Evolutionary conservation across 1,140 invertebrate species (phyloP).

Genomic region (Diuraphis noxia): DNA sequence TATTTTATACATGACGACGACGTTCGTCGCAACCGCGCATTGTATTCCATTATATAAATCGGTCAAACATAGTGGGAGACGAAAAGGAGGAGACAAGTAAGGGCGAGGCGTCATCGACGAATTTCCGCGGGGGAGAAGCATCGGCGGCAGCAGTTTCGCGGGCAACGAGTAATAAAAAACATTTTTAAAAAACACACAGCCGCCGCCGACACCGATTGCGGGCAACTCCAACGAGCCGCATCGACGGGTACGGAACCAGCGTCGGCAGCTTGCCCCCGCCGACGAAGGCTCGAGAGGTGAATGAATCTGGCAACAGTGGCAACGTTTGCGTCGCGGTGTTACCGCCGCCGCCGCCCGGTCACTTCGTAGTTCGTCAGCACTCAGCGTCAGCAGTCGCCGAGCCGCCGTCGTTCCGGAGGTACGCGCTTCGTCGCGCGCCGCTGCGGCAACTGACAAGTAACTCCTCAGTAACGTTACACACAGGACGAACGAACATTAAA

Average conservation of each 20-base stretch:
- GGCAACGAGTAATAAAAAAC: slow-evolving; percentile 6
- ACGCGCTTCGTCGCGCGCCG: not conserved
- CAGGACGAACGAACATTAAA: not conserved
- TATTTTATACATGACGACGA: slow-evolving; percentile 2
- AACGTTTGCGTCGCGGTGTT: slow-evolving; percentile 7
- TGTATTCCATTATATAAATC: slow-evolving; percentile 30
- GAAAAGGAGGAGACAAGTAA: slow-evolving; percentile 4
- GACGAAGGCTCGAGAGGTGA: not conserved
- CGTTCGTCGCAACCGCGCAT: not conserved
- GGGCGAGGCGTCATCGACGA: not conserved
- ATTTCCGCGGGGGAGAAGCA: slow-evolving; percentile 21
- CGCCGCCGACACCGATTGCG: not conserved
- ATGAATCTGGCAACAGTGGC: slow-evolving; percentile 50
- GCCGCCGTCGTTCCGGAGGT: not conserved
- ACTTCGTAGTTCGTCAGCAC: too few species aligned
- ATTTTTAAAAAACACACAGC: not conserved
- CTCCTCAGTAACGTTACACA: not conserved
- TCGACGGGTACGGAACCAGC: slow-evolving; percentile 42
- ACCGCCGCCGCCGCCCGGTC: not conserved
- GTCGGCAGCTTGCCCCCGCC: slow-evolving; percentile 22
- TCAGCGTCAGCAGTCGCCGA: not conserved
- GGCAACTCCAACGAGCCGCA: slow-evolving; percentile 31
- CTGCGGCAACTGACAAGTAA: not conserved
- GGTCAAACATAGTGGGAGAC: slow-evolving; percentile 23
- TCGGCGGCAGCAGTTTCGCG: slow-evolving; percentile 40